These are phyloP conservation scores for Cataglyphis rosenhaueri DNA, from an alignment of 2,888 invertebrate species.

Conservation along the genomic window DNA sequence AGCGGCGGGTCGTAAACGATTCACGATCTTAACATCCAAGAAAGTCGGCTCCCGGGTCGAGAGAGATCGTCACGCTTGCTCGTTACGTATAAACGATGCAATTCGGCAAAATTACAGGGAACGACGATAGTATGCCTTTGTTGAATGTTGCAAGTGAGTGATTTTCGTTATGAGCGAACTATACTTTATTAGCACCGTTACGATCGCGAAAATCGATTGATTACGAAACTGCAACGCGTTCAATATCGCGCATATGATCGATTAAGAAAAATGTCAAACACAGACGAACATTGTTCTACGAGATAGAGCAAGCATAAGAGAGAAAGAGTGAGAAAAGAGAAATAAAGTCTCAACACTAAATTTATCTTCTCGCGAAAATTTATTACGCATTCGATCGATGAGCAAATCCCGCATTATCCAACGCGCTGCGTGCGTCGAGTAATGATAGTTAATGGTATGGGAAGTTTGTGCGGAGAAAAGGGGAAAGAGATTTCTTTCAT, in stretches of 20 bases:
- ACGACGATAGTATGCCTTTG: background rate
- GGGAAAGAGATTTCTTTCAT: conserved; percentile 72
- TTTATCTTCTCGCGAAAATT: conserved; percentile 60
- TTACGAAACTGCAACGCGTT: background rate
- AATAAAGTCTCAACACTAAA: conserved; percentile 12
- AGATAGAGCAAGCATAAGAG: conserved; percentile 10
- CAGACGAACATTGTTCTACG: conserved; percentile 8
- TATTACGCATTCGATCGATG: conserved; percentile 56
- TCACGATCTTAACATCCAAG: conserved; percentile 65
- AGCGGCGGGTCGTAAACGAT: conserved; percentile 55
- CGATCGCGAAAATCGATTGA: conserved; percentile 19
- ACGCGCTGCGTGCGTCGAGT: conserved; percentile 65
- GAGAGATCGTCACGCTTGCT: conserved; percentile 42
- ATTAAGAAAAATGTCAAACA: conserved; percentile 19
- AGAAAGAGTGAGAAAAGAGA: background rate
- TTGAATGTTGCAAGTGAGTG: background rate
- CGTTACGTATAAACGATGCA: conserved; percentile 40
- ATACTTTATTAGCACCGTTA: conserved; percentile 14
- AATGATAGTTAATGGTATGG: conserved; percentile 78
- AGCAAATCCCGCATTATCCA: conserved; percentile 72
- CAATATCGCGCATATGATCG: conserved; percentile 11
- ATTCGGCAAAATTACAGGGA: conserved; percentile 16
- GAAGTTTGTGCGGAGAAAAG: conserved; percentile 68
- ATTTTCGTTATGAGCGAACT: background rate
- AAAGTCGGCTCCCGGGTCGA: conserved; percentile 52